Percentiles rank a stretch among this genome's conserved stretches.
phyloP scores from a whole-genome alignment of 1,140 invertebrate genomes.

The Trichonephila clavata region DNA sequence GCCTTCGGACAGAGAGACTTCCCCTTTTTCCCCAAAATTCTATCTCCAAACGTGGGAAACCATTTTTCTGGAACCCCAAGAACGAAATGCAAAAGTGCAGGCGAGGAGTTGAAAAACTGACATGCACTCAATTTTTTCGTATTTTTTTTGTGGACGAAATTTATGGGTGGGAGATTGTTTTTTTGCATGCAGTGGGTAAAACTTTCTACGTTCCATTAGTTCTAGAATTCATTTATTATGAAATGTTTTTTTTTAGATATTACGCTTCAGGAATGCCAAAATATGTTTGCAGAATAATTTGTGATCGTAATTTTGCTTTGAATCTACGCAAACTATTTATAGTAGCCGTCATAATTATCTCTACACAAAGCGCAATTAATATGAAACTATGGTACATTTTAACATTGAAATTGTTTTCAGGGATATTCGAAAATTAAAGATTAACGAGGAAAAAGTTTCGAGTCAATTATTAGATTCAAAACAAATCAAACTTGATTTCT shows the following conservation, averaged over 20 bases:
- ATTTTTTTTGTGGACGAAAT: constrained; percentile 52
- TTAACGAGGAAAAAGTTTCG: no score
- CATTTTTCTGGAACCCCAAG: constrained; percentile 45
- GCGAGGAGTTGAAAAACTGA: constrained; percentile 67
- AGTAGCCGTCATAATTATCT: no score
- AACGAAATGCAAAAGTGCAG: constrained; percentile 55
- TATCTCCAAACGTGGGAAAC: constrained; percentile 55
- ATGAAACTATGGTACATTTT: no score
- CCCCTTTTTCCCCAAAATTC: constrained; percentile 7
- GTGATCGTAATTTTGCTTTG: not conserved
- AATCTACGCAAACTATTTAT: not conserved
- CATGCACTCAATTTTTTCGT: constrained; percentile 56
- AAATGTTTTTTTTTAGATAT: constrained; percentile 39
- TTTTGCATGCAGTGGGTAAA: constrained; percentile 56
- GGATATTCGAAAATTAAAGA: no score
- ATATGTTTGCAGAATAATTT: not conserved
- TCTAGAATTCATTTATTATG: constrained; percentile 59
- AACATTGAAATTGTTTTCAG: no score
- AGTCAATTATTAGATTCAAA: no score
- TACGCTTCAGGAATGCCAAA: not conserved
- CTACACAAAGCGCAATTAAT: no score
- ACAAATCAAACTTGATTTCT: no score
- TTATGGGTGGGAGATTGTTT: constrained; percentile 67
- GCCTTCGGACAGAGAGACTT: constrained; percentile 17
- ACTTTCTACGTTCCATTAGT: constrained; percentile 45